Conservation (phyloP, 1,140 invertebrate species). For the Ceratosolen fusciceps region DNA sequence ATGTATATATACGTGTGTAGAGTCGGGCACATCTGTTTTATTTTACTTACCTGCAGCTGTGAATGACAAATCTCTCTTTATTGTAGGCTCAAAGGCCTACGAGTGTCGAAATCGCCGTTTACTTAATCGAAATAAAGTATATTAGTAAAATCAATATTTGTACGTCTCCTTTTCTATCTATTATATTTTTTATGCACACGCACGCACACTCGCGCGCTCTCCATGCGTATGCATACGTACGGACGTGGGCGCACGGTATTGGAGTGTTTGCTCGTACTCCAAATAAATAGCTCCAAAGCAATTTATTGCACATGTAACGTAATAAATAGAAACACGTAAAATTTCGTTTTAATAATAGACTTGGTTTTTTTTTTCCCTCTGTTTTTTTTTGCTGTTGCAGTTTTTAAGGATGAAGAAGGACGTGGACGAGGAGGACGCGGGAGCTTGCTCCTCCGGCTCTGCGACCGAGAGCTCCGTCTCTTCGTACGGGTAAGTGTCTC, state of each 20-base stretch:
- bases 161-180: background rate
- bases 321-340: no score
- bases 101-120: background rate
- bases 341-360: no score
- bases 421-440: constrained; percentile 63
- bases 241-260: no score
- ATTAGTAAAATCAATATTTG: background rate
- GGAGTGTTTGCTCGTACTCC: no score
- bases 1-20: no score
- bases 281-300: no score
- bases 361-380: no score
- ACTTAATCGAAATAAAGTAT: background rate
- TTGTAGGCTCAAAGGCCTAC: background rate
- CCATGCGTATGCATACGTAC: no score
- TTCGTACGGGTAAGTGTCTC: constrained; percentile 54
- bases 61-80: background rate
- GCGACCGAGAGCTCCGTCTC: constrained; percentile 51
- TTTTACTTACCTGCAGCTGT: background rate
- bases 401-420: constrained; percentile 64
- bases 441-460: constrained; percentile 54
- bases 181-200: no score
- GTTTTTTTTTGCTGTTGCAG: no score
- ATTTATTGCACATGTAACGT: no score
- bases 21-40: background rate
- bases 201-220: no score